Evolutionary conservation across 2,797 vertebrate species (phyloP).

Genomic region (Buphagus erythrorhynchus): DNA sequence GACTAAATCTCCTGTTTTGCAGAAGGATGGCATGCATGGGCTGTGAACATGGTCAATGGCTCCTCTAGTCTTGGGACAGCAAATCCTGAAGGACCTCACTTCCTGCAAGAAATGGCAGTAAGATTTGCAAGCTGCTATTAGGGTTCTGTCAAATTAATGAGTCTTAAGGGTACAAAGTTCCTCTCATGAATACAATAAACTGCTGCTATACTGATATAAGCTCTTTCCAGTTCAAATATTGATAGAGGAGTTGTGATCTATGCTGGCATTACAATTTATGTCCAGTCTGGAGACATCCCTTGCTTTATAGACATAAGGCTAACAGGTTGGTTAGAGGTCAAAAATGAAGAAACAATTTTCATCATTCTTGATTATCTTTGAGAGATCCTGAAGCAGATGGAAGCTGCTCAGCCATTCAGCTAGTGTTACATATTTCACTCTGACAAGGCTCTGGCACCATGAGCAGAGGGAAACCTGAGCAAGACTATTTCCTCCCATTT

Average conservation of each 20-base stretch:
- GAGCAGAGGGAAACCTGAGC: constrained; percentile 50
- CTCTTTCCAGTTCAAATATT: constrained; percentile 64
- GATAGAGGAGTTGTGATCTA: constrained; percentile 59
- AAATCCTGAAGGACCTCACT: neutral
- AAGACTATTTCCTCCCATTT: constrained; percentile 59
- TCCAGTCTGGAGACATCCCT: constrained; percentile 44
- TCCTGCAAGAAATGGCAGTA: neutral
- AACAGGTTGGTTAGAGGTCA: constrained; percentile 71
- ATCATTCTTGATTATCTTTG: constrained; percentile 72
- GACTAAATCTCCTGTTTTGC: neutral
- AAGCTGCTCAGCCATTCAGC: constrained; percentile 68
- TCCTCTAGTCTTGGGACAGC: neutral
- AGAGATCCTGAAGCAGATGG: constrained; percentile 73
- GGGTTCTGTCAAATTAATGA: constrained; percentile 51
- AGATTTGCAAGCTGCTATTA: constrained; percentile 41
- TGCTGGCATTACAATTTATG: constrained; percentile 62
- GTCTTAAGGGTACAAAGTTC: constrained; percentile 22
- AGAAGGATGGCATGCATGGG: neutral
- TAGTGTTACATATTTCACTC: constrained; percentile 64
- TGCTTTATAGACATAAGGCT: constrained; percentile 68
- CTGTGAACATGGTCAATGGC: neutral
- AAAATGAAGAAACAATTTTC: constrained; percentile 73
- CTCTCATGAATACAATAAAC: constrained; percentile 54
- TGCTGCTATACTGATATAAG: constrained; percentile 12
- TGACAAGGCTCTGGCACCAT: constrained; percentile 66